A percentile compares a stretch with the other conserved stretches of the same genome.
Conservation (phyloP, 2,888 invertebrate genomes). For the Bembecia ichneumoniformis region DNA sequence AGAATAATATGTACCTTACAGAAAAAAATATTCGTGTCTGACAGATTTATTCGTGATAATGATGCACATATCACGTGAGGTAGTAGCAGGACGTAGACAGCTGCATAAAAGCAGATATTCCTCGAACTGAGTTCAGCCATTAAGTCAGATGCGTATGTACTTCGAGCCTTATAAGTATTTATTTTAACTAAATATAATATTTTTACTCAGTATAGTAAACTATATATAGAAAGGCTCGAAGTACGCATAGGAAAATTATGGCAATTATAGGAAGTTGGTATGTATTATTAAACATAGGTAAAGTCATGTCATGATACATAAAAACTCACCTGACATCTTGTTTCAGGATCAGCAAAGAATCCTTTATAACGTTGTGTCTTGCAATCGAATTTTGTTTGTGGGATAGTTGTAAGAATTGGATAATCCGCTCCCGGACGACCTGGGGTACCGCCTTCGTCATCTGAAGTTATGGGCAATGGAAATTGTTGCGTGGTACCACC, state of each 20-base stretch:
- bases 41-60: too few species aligned
- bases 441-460: conserved; percentile 75
- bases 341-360: conserved; percentile 90
- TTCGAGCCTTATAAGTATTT: too few species aligned
- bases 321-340: conserved; percentile 81
- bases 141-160: too few species aligned
- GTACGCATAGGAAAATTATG: background rate
- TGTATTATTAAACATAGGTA: background rate
- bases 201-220: too few species aligned
- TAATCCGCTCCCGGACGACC: conserved; percentile 84
- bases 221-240: background rate
- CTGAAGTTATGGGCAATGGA: conserved; percentile 51
- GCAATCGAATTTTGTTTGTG: conserved; percentile 83
- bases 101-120: too few species aligned
- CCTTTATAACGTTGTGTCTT: conserved; percentile 90
- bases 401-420: conserved; percentile 82
- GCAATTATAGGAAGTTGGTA: too few species aligned
- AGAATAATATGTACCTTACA: too few species aligned
- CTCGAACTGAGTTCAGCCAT: too few species aligned
- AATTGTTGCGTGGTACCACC: conserved; percentile 50
- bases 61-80: too few species aligned
- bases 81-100: too few species aligned
- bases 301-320: background rate
- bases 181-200: too few species aligned
- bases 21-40: too few species aligned